A percentile compares a stretch with the other conserved stretches of the same genome.
Evolutionary conservation across 2,797 vertebrate species (phyloP).

Genomic region (Eospalax fontanierii): DNA sequence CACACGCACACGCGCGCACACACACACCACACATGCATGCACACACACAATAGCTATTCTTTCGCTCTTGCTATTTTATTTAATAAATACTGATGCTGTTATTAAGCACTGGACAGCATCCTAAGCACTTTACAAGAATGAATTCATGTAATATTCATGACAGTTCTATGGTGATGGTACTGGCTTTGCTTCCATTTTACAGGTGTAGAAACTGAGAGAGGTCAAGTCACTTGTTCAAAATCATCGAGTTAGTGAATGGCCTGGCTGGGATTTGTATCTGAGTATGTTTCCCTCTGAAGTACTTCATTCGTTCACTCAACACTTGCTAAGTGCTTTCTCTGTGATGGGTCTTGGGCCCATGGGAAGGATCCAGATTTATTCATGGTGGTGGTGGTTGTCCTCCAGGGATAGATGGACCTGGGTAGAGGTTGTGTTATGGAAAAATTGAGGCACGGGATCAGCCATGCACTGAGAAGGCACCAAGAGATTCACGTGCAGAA

Average conservation of each 20-base stretch:
- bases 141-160: not conserved
- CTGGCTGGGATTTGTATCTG: not conserved
- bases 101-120: not conserved
- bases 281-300: not conserved
- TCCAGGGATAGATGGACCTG: not conserved
- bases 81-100: not conserved
- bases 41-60: too few species aligned
- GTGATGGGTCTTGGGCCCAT: not conserved
- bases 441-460: too few species aligned
- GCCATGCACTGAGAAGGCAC: too few species aligned
- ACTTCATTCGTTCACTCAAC: not conserved
- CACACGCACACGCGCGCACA: not conserved
- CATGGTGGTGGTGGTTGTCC: not conserved
- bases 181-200: not conserved
- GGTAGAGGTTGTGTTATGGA: too few species aligned
- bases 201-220: conserved; percentile 10
- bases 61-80: not conserved
- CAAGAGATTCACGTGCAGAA: too few species aligned
- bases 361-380: not conserved
- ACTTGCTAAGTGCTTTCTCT: conserved; percentile 27
- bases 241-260: not conserved
- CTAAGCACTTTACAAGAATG: not conserved
- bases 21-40: not conserved
- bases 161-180: not conserved
- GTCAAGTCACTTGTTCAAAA: not conserved